Percentiles rank a stretch among this genome's conserved stretches.
phyloP scores from a whole-genome alignment of 2,113 vertebrate genomes.

The Rhea pennata region DNA sequence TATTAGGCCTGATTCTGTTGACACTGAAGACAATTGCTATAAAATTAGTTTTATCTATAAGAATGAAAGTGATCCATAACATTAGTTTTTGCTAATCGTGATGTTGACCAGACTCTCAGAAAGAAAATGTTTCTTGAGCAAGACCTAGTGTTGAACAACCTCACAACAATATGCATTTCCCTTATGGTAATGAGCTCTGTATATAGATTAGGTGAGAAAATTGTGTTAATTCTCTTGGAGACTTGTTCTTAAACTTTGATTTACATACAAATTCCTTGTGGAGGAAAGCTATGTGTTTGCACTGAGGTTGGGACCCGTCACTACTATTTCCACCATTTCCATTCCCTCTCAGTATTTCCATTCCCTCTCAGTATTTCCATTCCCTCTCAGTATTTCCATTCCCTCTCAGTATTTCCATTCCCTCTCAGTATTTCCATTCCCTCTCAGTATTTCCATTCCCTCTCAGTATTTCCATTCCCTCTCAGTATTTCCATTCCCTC shows the following conservation, averaged over 20 bases:
- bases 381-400: neutral
- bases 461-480: neutral
- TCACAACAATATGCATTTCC: neutral
- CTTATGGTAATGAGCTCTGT: neutral
- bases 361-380: neutral
- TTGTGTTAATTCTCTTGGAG: neutral
- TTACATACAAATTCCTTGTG: neutral
- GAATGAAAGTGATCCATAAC: neutral
- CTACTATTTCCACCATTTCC: neutral
- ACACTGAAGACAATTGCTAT: neutral
- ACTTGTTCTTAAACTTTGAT: neutral
- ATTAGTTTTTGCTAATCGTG: neutral
- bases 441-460: neutral
- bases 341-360: neutral
- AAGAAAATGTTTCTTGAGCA: neutral
- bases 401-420: neutral
- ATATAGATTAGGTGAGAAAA: neutral
- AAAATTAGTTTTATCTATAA: neutral
- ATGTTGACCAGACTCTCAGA: neutral
- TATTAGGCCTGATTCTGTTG: neutral
- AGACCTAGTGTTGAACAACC: neutral
- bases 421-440: neutral
- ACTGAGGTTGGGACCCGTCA: slow-evolving; percentile 60
- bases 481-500: neutral
- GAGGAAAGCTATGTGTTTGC: neutral